Conservation (phyloP, 2,797 vertebrate species). For the Poecilia velifera region DNA sequence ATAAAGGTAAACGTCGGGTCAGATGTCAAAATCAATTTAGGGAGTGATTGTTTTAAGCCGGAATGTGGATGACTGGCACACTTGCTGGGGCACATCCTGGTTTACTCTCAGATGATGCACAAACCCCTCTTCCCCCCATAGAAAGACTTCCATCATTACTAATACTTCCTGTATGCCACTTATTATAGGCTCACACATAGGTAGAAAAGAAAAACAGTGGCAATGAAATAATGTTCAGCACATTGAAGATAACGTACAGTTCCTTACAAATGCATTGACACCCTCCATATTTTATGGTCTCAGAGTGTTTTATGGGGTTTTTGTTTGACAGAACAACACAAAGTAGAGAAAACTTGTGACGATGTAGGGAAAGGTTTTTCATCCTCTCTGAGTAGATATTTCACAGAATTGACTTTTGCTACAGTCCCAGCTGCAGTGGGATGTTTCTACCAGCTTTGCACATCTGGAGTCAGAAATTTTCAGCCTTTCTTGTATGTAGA, state of each 20-base stretch:
- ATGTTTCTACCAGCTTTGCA: not conserved
- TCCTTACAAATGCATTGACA: not conserved
- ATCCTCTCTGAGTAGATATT: not conserved
- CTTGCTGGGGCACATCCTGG: not conserved
- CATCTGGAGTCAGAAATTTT: not conserved
- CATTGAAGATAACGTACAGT: not conserved
- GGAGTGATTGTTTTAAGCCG: not conserved
- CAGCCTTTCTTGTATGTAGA: not conserved
- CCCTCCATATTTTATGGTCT: not conserved
- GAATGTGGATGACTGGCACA: not conserved
- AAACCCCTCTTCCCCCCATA: too few species aligned
- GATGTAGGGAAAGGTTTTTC: not conserved
- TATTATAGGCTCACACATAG: not conserved
- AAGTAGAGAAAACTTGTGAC: not conserved
- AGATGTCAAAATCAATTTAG: slow-evolving; percentile 6
- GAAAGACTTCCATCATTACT: not conserved
- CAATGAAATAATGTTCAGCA: not conserved
- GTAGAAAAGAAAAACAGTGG: not conserved
- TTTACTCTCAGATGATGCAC: not conserved
- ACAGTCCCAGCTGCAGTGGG: not conserved
- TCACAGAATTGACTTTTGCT: not conserved
- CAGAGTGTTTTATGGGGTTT: not conserved
- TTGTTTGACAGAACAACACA: not conserved
- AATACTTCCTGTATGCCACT: not conserved
- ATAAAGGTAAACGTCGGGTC: not conserved